Base-by-base conservation (phyloP, 2,888 invertebrate species). In the Scrobipalpa costella region DNA sequence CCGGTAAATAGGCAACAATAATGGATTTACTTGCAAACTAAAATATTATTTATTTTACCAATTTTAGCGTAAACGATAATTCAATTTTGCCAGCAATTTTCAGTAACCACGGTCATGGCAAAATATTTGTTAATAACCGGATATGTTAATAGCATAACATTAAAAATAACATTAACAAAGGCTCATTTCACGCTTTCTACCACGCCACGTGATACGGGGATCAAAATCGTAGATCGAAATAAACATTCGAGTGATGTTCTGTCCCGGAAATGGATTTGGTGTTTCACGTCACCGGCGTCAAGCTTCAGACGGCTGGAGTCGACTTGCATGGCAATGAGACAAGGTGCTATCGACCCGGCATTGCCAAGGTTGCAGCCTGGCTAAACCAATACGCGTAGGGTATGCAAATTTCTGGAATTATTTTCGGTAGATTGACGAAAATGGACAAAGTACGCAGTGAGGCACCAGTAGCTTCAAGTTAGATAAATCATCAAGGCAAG, bases 321-420 rank as follows among this genome's bases (percentile, higher is more conserved):
- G 57, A 21, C 44, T 6, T 40, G 64, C 57, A 64, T 64, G 50
- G 49, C 17, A 62, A 64, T 58, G 57, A 52, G 62, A 5, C 33
- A 50, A 7, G 13, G 38, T 57, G 64, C 64, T 61, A 61, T 61
- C 64, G 64, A 64, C 64, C 64, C 57, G 49, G 19, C 52, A 52
- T 62, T 40, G 58, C 58, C 64, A 64, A 64, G 64, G 64, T 58
- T 64, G 62, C 34, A 55, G 13, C 47, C 55, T n/a, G n/a, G 52
- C 27, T 55, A 11, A 34, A 34, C 55, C 55, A 55, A 8, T 34
- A 34, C 27, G 55, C 55, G 55, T 34, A 52, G 13, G 11, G n/a
- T 55, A 55, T 55, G 55, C 55, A 55, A 55, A 55, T 55, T 55
- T 34, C 27, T 34, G 27, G 15, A 33, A n/a, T n/a, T 27, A 27